A percentile compares a stretch with the other conserved stretches of the same genome.
These are phyloP conservation scores for Hozukius guyotensis DNA, from an alignment of 2,797 vertebrate genomes.

Conservation along the genomic window DNA sequence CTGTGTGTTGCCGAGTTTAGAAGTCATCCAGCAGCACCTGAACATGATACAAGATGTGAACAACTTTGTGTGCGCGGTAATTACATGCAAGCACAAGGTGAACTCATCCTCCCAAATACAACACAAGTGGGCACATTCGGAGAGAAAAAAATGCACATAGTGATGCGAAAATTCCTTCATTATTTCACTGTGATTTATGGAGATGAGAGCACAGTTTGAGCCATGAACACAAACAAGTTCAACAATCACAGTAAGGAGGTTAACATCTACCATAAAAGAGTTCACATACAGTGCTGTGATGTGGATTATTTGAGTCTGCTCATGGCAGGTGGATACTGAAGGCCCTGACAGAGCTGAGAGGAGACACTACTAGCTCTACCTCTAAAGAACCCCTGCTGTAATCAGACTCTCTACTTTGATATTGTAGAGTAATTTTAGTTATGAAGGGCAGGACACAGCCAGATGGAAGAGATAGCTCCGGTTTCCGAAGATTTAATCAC, in stretches of 20 bases:
- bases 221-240: not conserved
- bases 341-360: not conserved
- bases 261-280: not conserved
- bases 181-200: not conserved
- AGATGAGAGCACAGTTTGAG: not conserved
- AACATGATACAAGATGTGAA: not conserved
- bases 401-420: constrained; percentile 38
- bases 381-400: constrained; percentile 16
- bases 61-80: constrained; percentile 7
- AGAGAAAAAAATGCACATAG: not conserved
- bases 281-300: not conserved
- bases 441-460: constrained; percentile 37
- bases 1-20: not conserved
- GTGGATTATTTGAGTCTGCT: not conserved
- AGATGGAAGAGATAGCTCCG: constrained; percentile 50
- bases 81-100: not conserved
- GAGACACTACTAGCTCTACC: not conserved
- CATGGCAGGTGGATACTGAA: not conserved
- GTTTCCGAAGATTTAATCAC: constrained; percentile 53
- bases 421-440: constrained; percentile 32
- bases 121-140: not conserved
- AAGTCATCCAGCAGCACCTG: constrained; percentile 11
- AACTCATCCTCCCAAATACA: not conserved
- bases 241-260: not conserved
- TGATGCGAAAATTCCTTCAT: not conserved